These are phyloP conservation scores for Callyntrura sp. DNA, from an alignment of 2,888 invertebrate species.

Conservation along the genomic window DNA sequence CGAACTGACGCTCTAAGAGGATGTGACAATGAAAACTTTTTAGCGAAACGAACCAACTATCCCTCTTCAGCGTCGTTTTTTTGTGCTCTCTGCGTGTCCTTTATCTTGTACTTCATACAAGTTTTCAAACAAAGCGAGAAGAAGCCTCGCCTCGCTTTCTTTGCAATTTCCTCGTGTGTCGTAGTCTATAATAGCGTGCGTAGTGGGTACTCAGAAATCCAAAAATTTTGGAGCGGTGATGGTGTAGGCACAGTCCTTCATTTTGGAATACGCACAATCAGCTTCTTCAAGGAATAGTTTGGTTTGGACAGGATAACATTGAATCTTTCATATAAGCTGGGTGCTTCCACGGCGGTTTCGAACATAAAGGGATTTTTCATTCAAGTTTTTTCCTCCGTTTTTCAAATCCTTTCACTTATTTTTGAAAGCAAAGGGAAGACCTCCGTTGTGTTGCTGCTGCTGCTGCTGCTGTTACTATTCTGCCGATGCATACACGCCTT, in stretches of 20 bases:
- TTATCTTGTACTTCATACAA: neutral
- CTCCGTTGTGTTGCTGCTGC: slow-evolving; percentile 36
- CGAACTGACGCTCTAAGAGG: neutral
- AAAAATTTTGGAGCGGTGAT: neutral
- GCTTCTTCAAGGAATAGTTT: slow-evolving; percentile 62
- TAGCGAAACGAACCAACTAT: neutral
- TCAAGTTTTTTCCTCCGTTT: slow-evolving; percentile 58
- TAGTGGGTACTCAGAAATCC: too few species aligned
- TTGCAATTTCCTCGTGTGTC: neutral
- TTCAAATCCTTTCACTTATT: slow-evolving; percentile 72
- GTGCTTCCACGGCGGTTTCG: neutral
- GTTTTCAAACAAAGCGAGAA: neutral
- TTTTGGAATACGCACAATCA: slow-evolving; percentile 16
- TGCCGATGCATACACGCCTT: too few species aligned
- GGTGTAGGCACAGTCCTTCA: too few species aligned
- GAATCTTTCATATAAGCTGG: slow-evolving; percentile 57
- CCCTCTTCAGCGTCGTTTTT: neutral
- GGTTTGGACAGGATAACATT: slow-evolving; percentile 73
- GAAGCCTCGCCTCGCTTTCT: neutral
- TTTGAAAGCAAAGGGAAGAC: slow-evolving; percentile 40
- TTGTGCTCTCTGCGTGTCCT: neutral
- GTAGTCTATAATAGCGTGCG: neutral
- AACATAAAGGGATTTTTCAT: slow-evolving; percentile 69
- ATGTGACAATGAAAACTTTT: slow-evolving; percentile 71
- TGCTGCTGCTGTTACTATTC: slow-evolving; percentile 1